phyloP scores from a whole-genome alignment of 30 jellyfish, hydroid and myxozoan species.

The Catostylus mosaicus region DNA sequence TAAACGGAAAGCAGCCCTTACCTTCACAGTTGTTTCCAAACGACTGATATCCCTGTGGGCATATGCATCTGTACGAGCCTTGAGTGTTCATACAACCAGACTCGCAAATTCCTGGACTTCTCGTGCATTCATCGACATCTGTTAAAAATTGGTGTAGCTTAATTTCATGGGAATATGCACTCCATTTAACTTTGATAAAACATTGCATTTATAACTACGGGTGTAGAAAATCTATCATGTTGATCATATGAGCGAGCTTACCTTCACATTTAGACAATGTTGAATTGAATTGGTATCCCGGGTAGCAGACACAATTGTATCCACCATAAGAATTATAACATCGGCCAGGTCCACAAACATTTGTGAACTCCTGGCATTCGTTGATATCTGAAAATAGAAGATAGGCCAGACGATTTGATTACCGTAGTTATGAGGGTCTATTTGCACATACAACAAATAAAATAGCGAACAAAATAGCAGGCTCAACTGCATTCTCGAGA shows the following conservation, averaged over 20 bases:
- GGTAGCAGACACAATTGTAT: slow-evolving; percentile 36
- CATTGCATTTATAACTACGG: too few relatives aligned
- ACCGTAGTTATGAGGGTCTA: too few relatives aligned
- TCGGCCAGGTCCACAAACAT: slow-evolving; percentile 66
- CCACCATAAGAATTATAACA: slow-evolving; percentile 63
- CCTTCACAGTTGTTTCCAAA: slow-evolving; percentile 70
- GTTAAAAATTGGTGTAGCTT: too few relatives aligned
- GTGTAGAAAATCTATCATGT: too few relatives aligned
- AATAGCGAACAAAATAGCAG: too few relatives aligned
- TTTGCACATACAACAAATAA: too few relatives aligned
- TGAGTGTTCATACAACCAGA: slow-evolving; percentile 58
- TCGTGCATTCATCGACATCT: slow-evolving; percentile 83
- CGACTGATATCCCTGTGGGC: slow-evolving; percentile 70
- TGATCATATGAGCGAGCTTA: too few relatives aligned
- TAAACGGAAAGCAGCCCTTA: background rate
- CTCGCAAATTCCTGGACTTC: slow-evolving; percentile 66
- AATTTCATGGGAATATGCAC: too few relatives aligned
- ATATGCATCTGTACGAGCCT: slow-evolving; percentile 77
- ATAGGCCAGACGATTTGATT: background rate
- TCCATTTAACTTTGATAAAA: too few relatives aligned
- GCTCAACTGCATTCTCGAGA: too few relatives aligned
- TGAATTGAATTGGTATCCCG: slow-evolving; percentile 34
- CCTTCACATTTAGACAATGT: slow-evolving; percentile 52
- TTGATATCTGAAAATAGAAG: slow-evolving; percentile 48
- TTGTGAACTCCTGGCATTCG: slow-evolving; percentile 46